A percentile compares a stretch with the other conserved stretches of the same genome.
These are phyloP conservation scores for Anthoptus insignis DNA, from an alignment of 2,888 invertebrate genomes.

Conservation along the genomic window DNA sequence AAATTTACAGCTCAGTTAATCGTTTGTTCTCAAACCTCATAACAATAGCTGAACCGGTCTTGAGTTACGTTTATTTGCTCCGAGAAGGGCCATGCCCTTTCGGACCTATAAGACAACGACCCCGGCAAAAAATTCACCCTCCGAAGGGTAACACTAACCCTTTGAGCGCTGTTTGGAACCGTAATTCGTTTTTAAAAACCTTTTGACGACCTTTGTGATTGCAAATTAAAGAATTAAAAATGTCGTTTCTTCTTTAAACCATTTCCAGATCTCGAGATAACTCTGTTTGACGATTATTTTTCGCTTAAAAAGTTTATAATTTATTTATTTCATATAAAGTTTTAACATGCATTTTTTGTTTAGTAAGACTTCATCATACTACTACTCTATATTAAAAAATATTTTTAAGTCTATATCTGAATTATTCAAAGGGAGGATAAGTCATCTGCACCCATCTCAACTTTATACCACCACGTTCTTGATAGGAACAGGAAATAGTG, in stretches of 20 bases:
- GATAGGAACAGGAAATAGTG: too few species aligned
- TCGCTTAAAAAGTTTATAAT: not conserved
- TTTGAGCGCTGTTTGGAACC: conserved; percentile 52
- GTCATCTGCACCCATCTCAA: too few species aligned
- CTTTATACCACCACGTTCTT: too few species aligned
- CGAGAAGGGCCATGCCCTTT: conserved; percentile 5
- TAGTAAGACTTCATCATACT: too few species aligned
- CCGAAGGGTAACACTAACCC: conserved; percentile 49
- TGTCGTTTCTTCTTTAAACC: conserved; percentile 18
- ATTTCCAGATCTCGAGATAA: not conserved
- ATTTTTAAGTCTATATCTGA: too few species aligned
- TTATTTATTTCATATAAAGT: not conserved
- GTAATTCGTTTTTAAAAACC: conserved; percentile 48
- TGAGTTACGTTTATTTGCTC: not conserved
- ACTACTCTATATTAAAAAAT: too few species aligned
- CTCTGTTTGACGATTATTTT: not conserved
- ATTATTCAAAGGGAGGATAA: too few species aligned
- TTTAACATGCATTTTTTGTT: not conserved
- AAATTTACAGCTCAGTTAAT: conserved; percentile 12
- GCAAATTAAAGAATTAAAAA: conserved; percentile 24
- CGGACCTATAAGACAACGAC: conserved; percentile 31
- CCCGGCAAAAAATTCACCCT: conserved; percentile 29
- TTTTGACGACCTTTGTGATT: conserved; percentile 26
- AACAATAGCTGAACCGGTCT: conserved; percentile 12
- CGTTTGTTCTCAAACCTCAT: conserved; percentile 9